Base-by-base conservation (phyloP, 2,113 vertebrate species). In the Illadopsis cleaveri region DNA sequence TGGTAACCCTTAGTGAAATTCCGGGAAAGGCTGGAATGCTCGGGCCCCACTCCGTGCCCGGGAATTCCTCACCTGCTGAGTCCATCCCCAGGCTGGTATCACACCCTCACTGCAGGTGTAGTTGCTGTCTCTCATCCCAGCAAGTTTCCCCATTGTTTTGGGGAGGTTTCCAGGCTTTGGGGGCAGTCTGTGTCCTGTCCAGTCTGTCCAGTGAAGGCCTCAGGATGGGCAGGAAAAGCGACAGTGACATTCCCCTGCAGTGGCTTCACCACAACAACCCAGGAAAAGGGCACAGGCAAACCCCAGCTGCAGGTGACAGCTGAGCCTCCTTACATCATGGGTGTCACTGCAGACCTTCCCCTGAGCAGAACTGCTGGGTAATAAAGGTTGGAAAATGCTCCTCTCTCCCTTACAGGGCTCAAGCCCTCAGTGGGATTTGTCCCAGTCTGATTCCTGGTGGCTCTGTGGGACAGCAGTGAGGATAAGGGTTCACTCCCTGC, bases 11-110 rank as follows among this genome's bases (percentile, higher is more conserved):
- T 61, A 23, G 27, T 15, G 54, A 61, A n/a, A 75, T 31, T n/a
- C 70, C 6, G 4, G 2, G 15, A 42, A 37, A 56, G 10, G 45
- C 10, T 77, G 91, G 37, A 22, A 44, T 15, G 45, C 5, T 69
- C 77, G 3, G 1, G 28, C 5, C 54, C 0, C 1, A 4, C 38
- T 60, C 35, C 0, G 1, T 40, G 38, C n/a, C 31, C 1, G 1
- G 37, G 44, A 69, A 23, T 58, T 81, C 6, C 4, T 62, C 13
- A 2, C 9, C 28, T 48, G 30, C 6, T 13, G 38, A 18, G 14
- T 40, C 11, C 1, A 12, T 25, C 38, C 45, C 53, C 37, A 40
- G 31, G 47, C 56, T 61, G 82, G 37, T 42, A 11, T 47, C 57
- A 2, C 75, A 16, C 11, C 30, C 56, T 35, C 10, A 2, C 22